These are phyloP conservation scores for Spea multiplicata DNA, from an alignment of 2,113 vertebrate species.

Conservation along the genomic window DNA sequence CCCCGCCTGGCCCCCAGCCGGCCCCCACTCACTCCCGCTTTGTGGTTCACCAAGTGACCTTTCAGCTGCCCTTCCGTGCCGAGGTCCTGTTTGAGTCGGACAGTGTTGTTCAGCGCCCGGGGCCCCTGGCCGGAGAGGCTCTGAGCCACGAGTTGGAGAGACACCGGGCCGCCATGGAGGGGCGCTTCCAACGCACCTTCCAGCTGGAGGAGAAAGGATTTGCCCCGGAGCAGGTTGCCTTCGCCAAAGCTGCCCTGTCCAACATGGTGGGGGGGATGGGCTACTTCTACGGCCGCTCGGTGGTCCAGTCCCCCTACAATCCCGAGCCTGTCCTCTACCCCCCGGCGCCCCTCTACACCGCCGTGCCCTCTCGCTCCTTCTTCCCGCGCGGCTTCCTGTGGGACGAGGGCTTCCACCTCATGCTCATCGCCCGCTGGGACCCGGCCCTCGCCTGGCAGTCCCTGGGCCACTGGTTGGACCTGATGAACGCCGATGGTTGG, in stretches of 20 bases:
- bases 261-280: conserved; percentile 89
- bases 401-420: conserved; percentile 96
- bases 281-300: conserved; percentile 84
- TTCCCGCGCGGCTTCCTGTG: conserved; percentile 95
- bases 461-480: conserved; percentile 87
- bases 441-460: conserved; percentile 73
- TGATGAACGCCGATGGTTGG: conserved; percentile 91
- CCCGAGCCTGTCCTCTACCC: conserved; percentile 67
- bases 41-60: conserved; percentile 87
- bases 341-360: conserved; percentile 76
- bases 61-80: conserved; percentile 74
- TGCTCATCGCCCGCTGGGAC: conserved; percentile 85
- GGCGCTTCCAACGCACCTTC: conserved; percentile 80
- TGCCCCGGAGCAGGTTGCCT: conserved; percentile 62
- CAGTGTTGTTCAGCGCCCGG: conserved; percentile 64
- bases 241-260: conserved; percentile 82
- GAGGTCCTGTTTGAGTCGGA: conserved; percentile 88
- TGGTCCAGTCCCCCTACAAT: conserved; percentile 71
- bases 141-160: conserved; percentile 70
- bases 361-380: conserved; percentile 91
- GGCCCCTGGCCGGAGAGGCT: conserved; percentile 62
- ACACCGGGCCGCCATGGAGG: conserved; percentile 64
- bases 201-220: conserved; percentile 72
- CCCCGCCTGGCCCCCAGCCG: conserved; percentile 55
- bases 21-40: conserved; percentile 58